Base-by-base conservation (phyloP, 2,113 vertebrate genomes). In the Megaceryle maxima region DNA sequence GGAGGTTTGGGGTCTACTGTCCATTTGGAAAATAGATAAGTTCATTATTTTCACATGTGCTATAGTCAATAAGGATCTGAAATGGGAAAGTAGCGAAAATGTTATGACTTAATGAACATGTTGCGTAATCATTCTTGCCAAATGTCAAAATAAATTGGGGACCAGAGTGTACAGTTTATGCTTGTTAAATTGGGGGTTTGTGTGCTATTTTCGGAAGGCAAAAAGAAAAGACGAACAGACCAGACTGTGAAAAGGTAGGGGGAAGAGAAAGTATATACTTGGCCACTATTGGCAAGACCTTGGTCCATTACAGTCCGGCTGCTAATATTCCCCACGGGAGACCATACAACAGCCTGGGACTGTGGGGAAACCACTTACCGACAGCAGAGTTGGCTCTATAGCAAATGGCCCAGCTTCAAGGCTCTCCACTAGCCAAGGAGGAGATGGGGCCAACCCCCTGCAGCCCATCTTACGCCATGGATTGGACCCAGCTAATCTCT, bases 61-160 rank as follows among this genome's bases (percentile, higher is more conserved):
- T 96, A 81, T 17, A 92, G 76, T 94, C 89, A 96, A 70, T 95
- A 97, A 97, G 59, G 70, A 85, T 53, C 78, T 87, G 57, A 90
- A 96, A 97, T 81, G 39, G 80, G 72, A 88, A 92, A 93, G 79
- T 50, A 88, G 89, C 3, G 3, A 97, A 97, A 97, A 97, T 81
- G 78, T 74, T 75, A 85, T 79, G 51, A 90, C 67, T 70, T 92
- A 75, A 96, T 64, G 90, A 98, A 94, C 82, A 70, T 43, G 29
- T 90, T 95, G 95, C 56, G 70, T 93, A 97, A 95, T 94, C 89
- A 96, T 88, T 94, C 91, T 96, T 80, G 90, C 88, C 79, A 94
- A 97, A 98, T 86, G 81, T 96, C 97, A 97, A 81, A 93, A 94
- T 96, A 93, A 97, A 90, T 96, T 96, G 92, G 91, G 90, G 92